Conservation (phyloP, 2,113 vertebrate species). For the Mobula birostris region DNA sequence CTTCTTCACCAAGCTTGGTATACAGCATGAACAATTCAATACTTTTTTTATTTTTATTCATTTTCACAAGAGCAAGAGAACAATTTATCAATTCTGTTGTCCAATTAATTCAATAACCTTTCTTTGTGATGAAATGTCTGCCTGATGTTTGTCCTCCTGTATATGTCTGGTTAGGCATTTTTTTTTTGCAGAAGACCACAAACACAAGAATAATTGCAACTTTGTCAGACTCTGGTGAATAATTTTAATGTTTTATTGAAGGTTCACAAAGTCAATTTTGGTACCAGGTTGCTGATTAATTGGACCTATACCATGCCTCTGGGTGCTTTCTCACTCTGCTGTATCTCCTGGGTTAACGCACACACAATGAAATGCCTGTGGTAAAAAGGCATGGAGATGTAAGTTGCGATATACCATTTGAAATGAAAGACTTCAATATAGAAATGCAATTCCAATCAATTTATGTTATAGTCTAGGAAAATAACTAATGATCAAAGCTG, state of each 20-base stretch:
- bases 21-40: slow-evolving; percentile 53
- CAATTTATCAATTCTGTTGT: slow-evolving; percentile 71
- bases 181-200: slow-evolving; percentile 55
- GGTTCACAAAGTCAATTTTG: slow-evolving; percentile 51
- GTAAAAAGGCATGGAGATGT: slow-evolving; percentile 16
- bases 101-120: slow-evolving; percentile 71
- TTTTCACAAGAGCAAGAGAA: slow-evolving; percentile 61
- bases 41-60: slow-evolving; percentile 54
- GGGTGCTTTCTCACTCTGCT: background rate
- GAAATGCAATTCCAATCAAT: slow-evolving; percentile 16
- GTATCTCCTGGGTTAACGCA: background rate
- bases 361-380: background rate
- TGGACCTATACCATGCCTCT: background rate
- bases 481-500: background rate
- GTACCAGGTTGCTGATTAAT: slow-evolving; percentile 46
- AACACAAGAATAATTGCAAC: slow-evolving; percentile 55
- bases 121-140: slow-evolving; percentile 61
- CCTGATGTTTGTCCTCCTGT: slow-evolving; percentile 58
- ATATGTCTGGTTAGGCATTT: slow-evolving; percentile 54
- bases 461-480: background rate
- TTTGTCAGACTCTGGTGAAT: slow-evolving; percentile 61
- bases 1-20: background rate
- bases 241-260: slow-evolving; percentile 56
- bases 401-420: background rate
- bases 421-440: background rate